Base-by-base conservation (phyloP, 2,888 invertebrate species). In the Zaprionus lineosus region DNA sequence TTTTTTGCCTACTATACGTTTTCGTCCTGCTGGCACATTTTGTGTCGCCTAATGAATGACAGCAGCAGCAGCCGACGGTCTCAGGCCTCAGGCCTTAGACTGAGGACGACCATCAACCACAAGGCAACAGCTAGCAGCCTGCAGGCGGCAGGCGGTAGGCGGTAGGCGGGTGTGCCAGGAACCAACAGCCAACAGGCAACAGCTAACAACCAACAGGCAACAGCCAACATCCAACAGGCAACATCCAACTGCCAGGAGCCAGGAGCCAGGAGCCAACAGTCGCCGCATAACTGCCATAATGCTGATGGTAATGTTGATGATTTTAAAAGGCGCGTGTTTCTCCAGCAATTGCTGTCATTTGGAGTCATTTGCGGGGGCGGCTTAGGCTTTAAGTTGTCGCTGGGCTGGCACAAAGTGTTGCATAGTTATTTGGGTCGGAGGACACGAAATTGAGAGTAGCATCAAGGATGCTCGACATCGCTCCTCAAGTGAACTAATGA, bases 271-370 rank as follows among this genome's bases (percentile, higher is more conserved):
- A 70, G 36, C 19, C 47, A 52, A 50, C 48, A 57, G 69, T 53
- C 64, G 64, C 79, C 73, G 77, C 76, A 85, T 86, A 79, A 85
- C 78, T 66, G 73, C 61, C 84, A 86, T 79, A 85, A 79, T 79
- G 86, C 81, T 86, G 86, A 79, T 78, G 78, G 76, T 85, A 78
- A 78, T 78, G 78, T 65, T 84, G 78, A 86, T 86, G 81, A 84
- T 84, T 76, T 84, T 79, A 86, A 79, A 83, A 72, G 47, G 78
- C 86, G 86, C 86, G 77, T 85, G 86, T 79, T 78, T 78, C 67
- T 57, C 68, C 29, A 59, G 61, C 78, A 83, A 78, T 85, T 85
- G 86, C 84, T 75, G 75, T 79, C 85, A 67, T 85, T 85, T 62
- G 56, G 51, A 66, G 83, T 66, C 85, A 64, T 78, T 84, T 77